Evolutionary conservation across 2,888 invertebrate species (phyloP), one percentile per base, ranked within the genome.

Genomic region (Macrophya alboannulata): DNA sequence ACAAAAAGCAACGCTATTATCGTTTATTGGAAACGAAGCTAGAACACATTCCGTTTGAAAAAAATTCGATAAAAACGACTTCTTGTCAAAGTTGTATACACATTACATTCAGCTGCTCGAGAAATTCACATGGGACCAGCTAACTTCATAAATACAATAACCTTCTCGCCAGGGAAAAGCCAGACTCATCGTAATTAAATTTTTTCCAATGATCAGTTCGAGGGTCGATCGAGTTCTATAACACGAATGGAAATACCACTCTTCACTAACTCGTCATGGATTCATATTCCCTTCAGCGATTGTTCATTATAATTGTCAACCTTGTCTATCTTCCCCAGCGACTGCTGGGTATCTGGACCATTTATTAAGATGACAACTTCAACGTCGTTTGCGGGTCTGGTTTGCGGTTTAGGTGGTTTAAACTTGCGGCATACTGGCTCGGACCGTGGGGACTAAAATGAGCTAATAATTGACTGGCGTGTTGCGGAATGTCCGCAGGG

Each of bases 401-500:
- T 77, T 37, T 77, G 77, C 77, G 77, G 77, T 55, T n/a, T 43
- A 74, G 45, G 25, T 12, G 74, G 74, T 74, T 74, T 37, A 17
- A 37, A 37, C 37, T 17, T 21, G 74, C 25, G 25, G 62, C 12
- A 43, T 45, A 55, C 55, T n/a, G 55, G 55, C 68, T 68, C 31
- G 15, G 25, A 17, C 15, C 31, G 25, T 15, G 37, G 72, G 72
- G 72, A 45, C 21, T 43, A 62, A 74, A 84, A 86, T 87, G 87
- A 87, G 86, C 87, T 89, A 89, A 90, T 90, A 89, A 90, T 89
- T 88, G 87, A 45, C 81, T 77, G 51, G 84, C 84, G 79, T 86
- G 85, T 84, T 71, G 43, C 76, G 81, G 83, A 86, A 83, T 83
- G 55, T 62, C 48, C 37, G 55, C 55, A n/a, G 21, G 37, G 55